phyloP scores from a whole-genome alignment of 2,888 invertebrate species.

The Ecliptopera silaceata region DNA sequence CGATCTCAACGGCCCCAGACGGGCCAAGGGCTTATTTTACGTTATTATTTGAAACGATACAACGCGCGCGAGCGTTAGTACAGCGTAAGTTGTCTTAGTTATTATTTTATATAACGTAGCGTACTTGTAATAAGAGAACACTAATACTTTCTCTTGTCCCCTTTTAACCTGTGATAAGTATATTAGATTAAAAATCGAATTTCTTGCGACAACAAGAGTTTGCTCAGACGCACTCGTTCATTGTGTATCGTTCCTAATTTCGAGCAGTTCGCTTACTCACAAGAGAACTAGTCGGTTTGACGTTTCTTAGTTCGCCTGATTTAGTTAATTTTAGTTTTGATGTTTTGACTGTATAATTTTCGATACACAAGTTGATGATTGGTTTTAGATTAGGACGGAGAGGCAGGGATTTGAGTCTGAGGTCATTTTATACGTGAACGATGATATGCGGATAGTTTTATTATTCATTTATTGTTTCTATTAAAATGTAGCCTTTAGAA shows the following conservation, averaged over 20 bases:
- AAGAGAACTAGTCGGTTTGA: slow-evolving; percentile 70
- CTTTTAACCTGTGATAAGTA: slow-evolving; percentile 83
- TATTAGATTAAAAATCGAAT: slow-evolving; percentile 74
- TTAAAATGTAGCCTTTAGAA: slow-evolving; percentile 56
- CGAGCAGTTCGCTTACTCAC: slow-evolving; percentile 68
- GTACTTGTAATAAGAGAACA: slow-evolving; percentile 77
- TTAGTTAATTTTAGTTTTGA: slow-evolving; percentile 53
- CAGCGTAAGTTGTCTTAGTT: slow-evolving; percentile 77
- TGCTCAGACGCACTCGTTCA: slow-evolving; percentile 69
- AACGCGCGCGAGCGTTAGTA: slow-evolving; percentile 55
- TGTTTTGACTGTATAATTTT: slow-evolving; percentile 54
- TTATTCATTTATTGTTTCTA: slow-evolving; percentile 82
- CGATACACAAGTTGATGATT: slow-evolving; percentile 33
- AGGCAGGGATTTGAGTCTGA: slow-evolving; percentile 49
- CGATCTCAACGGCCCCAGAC: slow-evolving; percentile 76
- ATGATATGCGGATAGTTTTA: slow-evolving; percentile 62
- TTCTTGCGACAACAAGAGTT: slow-evolving; percentile 73
- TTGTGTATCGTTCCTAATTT: slow-evolving; percentile 76
- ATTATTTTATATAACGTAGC: slow-evolving; percentile 59
- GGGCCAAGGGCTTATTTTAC: slow-evolving; percentile 70
- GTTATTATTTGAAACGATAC: slow-evolving; percentile 58
- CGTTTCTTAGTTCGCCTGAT: slow-evolving; percentile 61
- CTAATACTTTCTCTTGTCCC: slow-evolving; percentile 82
- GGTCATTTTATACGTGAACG: slow-evolving; percentile 47
- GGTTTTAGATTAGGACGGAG: slow-evolving; percentile 39